These are phyloP conservation scores for Elgaria multicarinata DNA, from an alignment of 2,113 vertebrate genomes.

Conservation along the genomic window DNA sequence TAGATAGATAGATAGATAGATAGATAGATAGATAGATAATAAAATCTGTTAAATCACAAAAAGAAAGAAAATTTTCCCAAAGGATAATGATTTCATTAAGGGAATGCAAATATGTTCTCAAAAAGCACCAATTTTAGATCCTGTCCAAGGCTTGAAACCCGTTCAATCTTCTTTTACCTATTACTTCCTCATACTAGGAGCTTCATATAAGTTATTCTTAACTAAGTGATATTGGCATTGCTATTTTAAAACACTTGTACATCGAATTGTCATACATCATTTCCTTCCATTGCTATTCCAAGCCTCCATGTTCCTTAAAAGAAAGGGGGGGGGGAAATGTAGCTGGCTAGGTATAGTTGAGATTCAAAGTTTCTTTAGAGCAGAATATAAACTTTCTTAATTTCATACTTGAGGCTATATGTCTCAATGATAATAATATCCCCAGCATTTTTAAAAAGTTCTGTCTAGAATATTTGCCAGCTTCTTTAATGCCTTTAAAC, in stretches of 20 bases:
- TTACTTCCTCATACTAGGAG: background rate
- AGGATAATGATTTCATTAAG: background rate
- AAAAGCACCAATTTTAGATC: background rate
- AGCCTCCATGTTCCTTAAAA: background rate
- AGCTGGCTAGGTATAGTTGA: constrained; percentile 8
- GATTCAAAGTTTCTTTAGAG: background rate
- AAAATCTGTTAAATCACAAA: background rate
- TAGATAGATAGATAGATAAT: no score
- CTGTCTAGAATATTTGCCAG: constrained; percentile 4
- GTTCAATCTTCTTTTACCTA: background rate
- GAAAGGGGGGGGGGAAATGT: background rate
- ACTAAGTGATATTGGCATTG: background rate
- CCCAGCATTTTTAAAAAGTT: background rate
- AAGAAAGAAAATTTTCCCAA: background rate
- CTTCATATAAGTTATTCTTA: background rate
- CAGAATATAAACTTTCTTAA: background rate
- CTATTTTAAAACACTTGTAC: background rate
- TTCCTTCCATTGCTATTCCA: background rate
- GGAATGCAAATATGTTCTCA: background rate
- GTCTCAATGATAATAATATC: background rate
- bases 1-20: no score
- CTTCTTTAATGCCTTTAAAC: constrained; percentile 28
- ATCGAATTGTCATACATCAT: background rate
- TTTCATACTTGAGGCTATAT: background rate
- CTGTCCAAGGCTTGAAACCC: background rate